Percentiles rank a stretch among this genome's conserved stretches.
Conservation (phyloP, 1,140 invertebrate species). For the Drosophila ercepeae region DNA sequence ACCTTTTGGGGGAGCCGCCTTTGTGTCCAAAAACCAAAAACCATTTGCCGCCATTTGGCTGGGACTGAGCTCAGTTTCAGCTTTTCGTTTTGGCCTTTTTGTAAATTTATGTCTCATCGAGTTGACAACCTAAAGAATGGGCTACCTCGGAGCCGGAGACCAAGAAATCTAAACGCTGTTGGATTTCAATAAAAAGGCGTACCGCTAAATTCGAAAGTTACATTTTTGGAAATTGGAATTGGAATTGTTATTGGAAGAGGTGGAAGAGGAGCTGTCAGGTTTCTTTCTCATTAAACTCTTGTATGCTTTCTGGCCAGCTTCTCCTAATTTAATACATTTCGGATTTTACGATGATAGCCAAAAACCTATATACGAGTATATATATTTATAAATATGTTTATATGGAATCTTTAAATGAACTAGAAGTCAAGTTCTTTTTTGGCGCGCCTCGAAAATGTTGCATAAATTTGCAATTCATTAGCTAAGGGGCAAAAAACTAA, state of each 20-base stretch:
- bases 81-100: conserved; percentile 70
- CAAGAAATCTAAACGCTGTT: conserved; percentile 31
- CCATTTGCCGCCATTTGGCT: conserved; percentile 72
- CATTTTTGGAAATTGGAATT: conserved; percentile 74
- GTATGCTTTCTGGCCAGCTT: conserved; percentile 26
- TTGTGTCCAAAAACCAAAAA: conserved; percentile 61
- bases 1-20: conserved; percentile 42
- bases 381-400: conserved; percentile 20
- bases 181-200: conserved; percentile 78
- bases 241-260: no score
- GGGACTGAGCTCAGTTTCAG: conserved; percentile 50
- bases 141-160: conserved; percentile 37
- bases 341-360: conserved; percentile 62
- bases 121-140: conserved; percentile 81
- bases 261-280: conserved; percentile 61
- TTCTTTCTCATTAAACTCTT: conserved; percentile 81
- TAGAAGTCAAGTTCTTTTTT: conserved; percentile 82
- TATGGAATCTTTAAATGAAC: conserved; percentile 61
- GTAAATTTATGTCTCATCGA: conserved; percentile 81
- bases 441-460: conserved; percentile 66
- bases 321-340: conserved; percentile 78
- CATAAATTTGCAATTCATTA: conserved; percentile 82
- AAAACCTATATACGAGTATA: conserved; percentile 42
- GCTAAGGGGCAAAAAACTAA: conserved; percentile 15
- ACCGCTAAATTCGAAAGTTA: conserved; percentile 82